phyloP scores from a whole-genome alignment of 2,888 invertebrate genomes.

The Carabus problematicus region DNA sequence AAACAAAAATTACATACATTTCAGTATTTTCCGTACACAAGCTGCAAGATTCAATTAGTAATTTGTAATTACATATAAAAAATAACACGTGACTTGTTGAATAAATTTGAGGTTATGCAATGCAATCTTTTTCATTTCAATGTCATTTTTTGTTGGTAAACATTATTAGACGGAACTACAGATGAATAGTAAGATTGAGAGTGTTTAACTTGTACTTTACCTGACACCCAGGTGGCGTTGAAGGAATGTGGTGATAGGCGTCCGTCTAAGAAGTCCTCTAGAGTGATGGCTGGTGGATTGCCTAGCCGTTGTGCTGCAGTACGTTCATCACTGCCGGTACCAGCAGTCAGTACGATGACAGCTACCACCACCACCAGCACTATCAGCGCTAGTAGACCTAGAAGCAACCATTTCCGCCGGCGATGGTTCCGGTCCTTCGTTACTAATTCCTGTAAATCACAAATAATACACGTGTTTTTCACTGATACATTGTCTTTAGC shows the following conservation, averaged over 20 bases:
- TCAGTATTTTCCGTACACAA: conserved; percentile 42
- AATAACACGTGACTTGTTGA: not conserved
- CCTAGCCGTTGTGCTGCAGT: conserved; percentile 27
- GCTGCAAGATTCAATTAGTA: conserved; percentile 6
- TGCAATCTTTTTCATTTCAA: too few relatives aligned
- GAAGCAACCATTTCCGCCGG: conserved; percentile 54
- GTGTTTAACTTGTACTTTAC: conserved; percentile 58
- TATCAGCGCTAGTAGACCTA: conserved; percentile 38
- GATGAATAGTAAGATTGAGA: not conserved
- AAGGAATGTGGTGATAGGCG: conserved; percentile 71
- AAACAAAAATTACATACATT: too few relatives aligned
- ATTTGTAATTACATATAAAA: not conserved
- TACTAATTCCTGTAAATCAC: conserved; percentile 53
- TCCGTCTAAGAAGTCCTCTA: conserved; percentile 77
- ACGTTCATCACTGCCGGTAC: conserved; percentile 6
- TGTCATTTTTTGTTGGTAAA: too few relatives aligned
- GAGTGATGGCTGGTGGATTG: conserved; percentile 59
- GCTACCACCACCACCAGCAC: conserved; percentile 27
- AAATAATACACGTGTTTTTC: too few relatives aligned
- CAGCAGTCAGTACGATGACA: conserved; percentile 29
- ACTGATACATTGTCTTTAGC: too few relatives aligned
- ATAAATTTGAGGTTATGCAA: too few relatives aligned
- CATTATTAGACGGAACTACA: not conserved
- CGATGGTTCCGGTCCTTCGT: conserved; percentile 56
- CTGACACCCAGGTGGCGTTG: conserved; percentile 84